A percentile compares a stretch with the other conserved stretches of the same genome.
Evolutionary conservation across 2,797 vertebrate species (phyloP).

Genomic region (Kryptolebias ocellatus): DNA sequence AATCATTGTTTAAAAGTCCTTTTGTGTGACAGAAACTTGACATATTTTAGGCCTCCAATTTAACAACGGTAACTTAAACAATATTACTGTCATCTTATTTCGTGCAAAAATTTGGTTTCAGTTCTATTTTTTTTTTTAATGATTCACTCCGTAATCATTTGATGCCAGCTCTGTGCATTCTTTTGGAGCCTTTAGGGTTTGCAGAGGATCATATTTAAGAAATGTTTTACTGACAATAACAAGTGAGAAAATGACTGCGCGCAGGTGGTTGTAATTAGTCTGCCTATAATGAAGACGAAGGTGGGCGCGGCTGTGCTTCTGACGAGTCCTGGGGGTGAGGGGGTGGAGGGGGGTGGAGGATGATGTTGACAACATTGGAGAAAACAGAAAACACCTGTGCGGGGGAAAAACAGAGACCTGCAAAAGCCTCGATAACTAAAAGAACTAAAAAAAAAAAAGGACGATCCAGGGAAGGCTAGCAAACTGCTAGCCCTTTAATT

Average conservation of each 20-base stretch:
- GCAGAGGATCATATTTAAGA: neutral
- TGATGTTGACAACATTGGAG: neutral
- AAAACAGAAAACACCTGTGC: constrained; percentile 1
- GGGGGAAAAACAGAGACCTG: neutral
- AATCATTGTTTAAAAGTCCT: neutral
- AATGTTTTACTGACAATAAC: neutral
- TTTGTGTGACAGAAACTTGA: neutral
- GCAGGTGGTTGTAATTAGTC: constrained; percentile 14
- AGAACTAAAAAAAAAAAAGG: too few species aligned
- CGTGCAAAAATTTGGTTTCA: neutral
- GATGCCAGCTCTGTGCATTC: neutral
- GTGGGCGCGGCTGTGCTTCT: neutral
- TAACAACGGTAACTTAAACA: constrained; percentile 3
- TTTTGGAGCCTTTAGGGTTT: neutral
- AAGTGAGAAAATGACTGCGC: neutral
- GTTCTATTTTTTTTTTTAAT: too few species aligned
- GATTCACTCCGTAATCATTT: neutral
- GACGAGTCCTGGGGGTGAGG: neutral
- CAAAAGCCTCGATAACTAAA: too few species aligned
- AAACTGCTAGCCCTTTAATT: neutral
- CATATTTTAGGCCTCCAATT: neutral
- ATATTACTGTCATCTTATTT: neutral
- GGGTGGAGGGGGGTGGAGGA: neutral
- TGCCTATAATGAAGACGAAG: neutral
- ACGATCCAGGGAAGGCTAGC: neutral